A percentile compares a stretch with the other conserved stretches of the same genome.
phyloP scores from a whole-genome alignment of 2,888 invertebrate genomes.

The Drosophila mettleri region DNA sequence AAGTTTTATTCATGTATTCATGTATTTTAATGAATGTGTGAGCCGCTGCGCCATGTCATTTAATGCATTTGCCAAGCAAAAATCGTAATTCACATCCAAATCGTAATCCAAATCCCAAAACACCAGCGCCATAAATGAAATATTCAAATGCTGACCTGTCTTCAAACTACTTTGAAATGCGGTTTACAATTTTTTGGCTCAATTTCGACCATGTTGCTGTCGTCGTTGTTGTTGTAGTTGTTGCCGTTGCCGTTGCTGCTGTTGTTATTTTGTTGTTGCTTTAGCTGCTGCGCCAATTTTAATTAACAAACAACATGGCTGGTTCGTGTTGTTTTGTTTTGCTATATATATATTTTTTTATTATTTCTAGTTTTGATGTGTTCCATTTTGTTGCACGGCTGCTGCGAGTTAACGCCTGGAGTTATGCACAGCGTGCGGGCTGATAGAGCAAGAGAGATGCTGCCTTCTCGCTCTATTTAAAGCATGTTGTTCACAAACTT shows the following conservation, averaged over 20 bases:
- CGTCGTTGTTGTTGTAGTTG: conserved; percentile 14
- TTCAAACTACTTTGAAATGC: conserved; percentile 30
- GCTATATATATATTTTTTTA: neutral
- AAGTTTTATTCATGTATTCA: neutral
- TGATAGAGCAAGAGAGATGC: neutral
- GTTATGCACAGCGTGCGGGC: neutral
- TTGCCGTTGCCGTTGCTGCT: conserved; percentile 33
- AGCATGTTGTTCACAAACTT: neutral
- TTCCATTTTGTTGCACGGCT: conserved; percentile 13
- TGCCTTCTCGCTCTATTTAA: neutral
- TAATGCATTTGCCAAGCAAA: too few relatives aligned
- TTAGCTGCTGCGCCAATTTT: conserved; percentile 66
- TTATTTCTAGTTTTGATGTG: conserved; percentile 25
- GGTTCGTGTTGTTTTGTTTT: conserved; percentile 49
- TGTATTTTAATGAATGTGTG: neutral
- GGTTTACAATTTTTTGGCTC: conserved; percentile 22
- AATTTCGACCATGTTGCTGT: conserved; percentile 22
- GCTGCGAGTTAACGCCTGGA: neutral
- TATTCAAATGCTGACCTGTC: conserved; percentile 46
- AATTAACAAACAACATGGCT: conserved; percentile 73
- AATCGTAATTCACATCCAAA: conserved; percentile 14
- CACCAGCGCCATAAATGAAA: conserved; percentile 18
- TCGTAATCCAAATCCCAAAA: conserved; percentile 15
- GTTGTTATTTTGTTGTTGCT: conserved; percentile 18
- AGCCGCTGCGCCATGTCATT: neutral